Evolutionary conservation across 2,113 vertebrate genomes (phyloP).

Genomic region (Otolemur garnettii): DNA sequence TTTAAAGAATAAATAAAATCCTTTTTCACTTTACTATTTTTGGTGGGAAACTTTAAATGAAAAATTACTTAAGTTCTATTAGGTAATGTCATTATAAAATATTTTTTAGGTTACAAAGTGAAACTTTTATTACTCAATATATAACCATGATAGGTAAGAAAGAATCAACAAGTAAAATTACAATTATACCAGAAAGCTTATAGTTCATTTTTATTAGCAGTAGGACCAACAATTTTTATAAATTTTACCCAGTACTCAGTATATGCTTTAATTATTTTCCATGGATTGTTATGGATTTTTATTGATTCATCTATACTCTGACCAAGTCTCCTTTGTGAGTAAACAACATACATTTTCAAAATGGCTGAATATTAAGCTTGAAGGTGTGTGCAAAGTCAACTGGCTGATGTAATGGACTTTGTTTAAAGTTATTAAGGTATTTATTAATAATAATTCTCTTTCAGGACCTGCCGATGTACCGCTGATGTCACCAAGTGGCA

Average conservation of each 20-base stretch:
- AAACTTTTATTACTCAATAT: slow-evolving; percentile 10
- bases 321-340: background rate
- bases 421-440: background rate
- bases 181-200: background rate
- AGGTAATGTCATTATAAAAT: background rate
- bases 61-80: slow-evolving; percentile 39
- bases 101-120: slow-evolving; percentile 18
- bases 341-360: slow-evolving; percentile 27
- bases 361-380: background rate
- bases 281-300: background rate
- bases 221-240: slow-evolving; percentile 37
- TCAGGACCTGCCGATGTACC: slow-evolving; percentile 92
- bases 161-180: slow-evolving; percentile 23
- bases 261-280: background rate
- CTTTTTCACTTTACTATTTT: background rate
- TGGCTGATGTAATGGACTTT: background rate
- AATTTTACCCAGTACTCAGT: background rate
- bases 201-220: background rate
- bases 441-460: slow-evolving; percentile 60
- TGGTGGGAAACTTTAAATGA: background rate
- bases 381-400: slow-evolving; percentile 8
- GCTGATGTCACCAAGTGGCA: slow-evolving; percentile 91
- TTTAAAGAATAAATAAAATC: too few species aligned
- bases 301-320: background rate
- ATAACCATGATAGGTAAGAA: background rate